Percentiles rank a stretch among this genome's conserved stretches.
phyloP scores from a whole-genome alignment of 92 coral and sea anemone genomes.

The Zoanthus solanderi region DNA sequence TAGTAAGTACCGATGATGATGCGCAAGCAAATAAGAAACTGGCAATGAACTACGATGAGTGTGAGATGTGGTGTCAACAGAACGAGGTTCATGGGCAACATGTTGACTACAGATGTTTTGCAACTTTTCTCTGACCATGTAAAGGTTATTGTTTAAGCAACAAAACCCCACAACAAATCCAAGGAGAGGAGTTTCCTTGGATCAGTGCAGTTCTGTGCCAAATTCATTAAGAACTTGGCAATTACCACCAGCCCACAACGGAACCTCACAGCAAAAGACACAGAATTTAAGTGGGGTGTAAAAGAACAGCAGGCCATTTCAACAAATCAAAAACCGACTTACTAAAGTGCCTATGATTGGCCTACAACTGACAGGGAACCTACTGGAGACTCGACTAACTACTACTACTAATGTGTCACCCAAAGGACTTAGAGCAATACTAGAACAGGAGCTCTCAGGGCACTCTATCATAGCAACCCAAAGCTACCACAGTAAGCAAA shows the following conservation, averaged over 20 bases:
- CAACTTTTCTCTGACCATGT: not conserved
- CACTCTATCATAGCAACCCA: slow-evolving; percentile 77
- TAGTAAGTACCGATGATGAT: slow-evolving; percentile 51
- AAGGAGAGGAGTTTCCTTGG: slow-evolving; percentile 60
- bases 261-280: slow-evolving; percentile 46
- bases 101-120: slow-evolving; percentile 38
- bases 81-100: not conserved
- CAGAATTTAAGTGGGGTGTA: slow-evolving; percentile 30
- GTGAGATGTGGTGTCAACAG: slow-evolving; percentile 19
- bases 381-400: slow-evolving; percentile 51
- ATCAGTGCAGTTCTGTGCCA: slow-evolving; percentile 51
- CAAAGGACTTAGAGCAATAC: slow-evolving; percentile 70
- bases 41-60: slow-evolving; percentile 59
- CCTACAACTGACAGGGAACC: slow-evolving; percentile 59
- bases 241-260: slow-evolving; percentile 35
- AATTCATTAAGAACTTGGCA: slow-evolving; percentile 37
- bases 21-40: slow-evolving; percentile 51
- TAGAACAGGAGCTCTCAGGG: slow-evolving; percentile 68
- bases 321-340: slow-evolving; percentile 14
- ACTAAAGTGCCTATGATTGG: slow-evolving; percentile 70
- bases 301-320: not conserved
- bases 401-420: slow-evolving; percentile 80
- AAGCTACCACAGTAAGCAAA: slow-evolving; percentile 29
- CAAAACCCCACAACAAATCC: slow-evolving; percentile 59
- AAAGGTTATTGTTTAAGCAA: slow-evolving; percentile 30